phyloP scores from a whole-genome alignment of 2,797 vertebrate genomes.

The Microcaecilia unicolor region DNA sequence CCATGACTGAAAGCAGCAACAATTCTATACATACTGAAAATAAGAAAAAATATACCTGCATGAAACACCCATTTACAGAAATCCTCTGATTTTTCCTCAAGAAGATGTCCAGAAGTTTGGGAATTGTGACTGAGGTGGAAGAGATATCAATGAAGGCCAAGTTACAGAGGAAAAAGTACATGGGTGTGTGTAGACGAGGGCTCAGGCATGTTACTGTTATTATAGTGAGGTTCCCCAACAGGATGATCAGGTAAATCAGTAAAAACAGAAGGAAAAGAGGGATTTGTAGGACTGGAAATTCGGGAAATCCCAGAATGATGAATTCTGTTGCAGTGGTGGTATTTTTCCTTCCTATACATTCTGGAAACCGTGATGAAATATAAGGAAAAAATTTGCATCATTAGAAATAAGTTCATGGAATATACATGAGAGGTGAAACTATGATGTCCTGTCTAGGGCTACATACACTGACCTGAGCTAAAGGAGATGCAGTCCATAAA shows the following conservation, averaged over 20 bases:
- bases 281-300: not conserved
- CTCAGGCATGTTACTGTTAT: conserved; percentile 4
- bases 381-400: too few relatives aligned
- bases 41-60: conserved; percentile 7
- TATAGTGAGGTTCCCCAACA: not conserved
- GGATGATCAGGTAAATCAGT: not conserved
- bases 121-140: not conserved
- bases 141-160: conserved; percentile 15
- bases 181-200: not conserved
- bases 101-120: not conserved
- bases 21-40: conserved; percentile 1
- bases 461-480: too few relatives aligned
- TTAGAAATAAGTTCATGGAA: too few relatives aligned
- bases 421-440: too few relatives aligned
- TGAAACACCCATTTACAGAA: not conserved
- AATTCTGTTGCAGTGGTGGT: conserved; percentile 10
- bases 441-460: too few relatives aligned
- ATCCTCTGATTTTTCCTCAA: conserved; percentile 1
- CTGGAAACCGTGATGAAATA: too few relatives aligned
- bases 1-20: conserved; percentile 4
- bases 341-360: conserved; percentile 5
- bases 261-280: not conserved
- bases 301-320: conserved; percentile 7
- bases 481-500: too few relatives aligned
- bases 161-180: conserved; percentile 13